phyloP scores from a whole-genome alignment of 1,140 invertebrate genomes.

The Zaprionus lachaisei region DNA sequence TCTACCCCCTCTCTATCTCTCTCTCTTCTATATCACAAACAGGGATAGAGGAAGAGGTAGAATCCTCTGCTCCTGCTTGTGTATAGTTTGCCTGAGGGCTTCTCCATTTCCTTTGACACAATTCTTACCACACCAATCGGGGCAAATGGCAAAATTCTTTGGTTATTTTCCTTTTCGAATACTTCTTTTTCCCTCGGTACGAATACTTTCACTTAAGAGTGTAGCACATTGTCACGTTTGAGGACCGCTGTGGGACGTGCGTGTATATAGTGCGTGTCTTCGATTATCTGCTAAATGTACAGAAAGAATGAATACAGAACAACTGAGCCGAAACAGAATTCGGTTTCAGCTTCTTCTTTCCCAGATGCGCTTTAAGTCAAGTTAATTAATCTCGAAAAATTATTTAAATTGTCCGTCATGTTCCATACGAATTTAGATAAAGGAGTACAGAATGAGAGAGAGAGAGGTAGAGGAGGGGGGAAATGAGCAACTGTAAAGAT shows the following conservation, averaged over 20 bases:
- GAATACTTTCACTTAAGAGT: conserved; percentile 5
- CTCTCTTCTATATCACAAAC: not conserved
- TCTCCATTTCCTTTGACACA: conserved; percentile 59
- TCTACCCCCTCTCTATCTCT: not conserved
- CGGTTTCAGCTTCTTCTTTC: conserved; percentile 58
- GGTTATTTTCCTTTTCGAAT: conserved; percentile 10
- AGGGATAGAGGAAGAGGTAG: no score
- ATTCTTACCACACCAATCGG: conserved; percentile 46
- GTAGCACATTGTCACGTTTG: conserved; percentile 43
- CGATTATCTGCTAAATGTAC: conserved; percentile 14
- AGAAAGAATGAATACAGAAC: not conserved
- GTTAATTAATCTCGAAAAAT: conserved; percentile 59
- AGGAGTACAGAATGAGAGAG: conserved; percentile 5
- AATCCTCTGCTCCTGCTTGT: not conserved
- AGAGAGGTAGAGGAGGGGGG: not conserved
- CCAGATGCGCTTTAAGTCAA: conserved; percentile 33
- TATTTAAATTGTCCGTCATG: conserved; percentile 40
- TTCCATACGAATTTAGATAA: conserved; percentile 16
- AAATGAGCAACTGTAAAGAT: conserved; percentile 51
- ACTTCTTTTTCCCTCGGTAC: not conserved
- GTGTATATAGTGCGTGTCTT: conserved; percentile 4
- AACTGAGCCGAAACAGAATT: conserved; percentile 23
- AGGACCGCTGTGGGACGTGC: conserved; percentile 32
- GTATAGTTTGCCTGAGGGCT: conserved; percentile 16
- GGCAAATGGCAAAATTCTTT: conserved; percentile 35